Percentiles rank a stretch among this genome's conserved stretches.
Conservation (phyloP, 2,113 vertebrate species). For the Plestiodon gilberti region DNA sequence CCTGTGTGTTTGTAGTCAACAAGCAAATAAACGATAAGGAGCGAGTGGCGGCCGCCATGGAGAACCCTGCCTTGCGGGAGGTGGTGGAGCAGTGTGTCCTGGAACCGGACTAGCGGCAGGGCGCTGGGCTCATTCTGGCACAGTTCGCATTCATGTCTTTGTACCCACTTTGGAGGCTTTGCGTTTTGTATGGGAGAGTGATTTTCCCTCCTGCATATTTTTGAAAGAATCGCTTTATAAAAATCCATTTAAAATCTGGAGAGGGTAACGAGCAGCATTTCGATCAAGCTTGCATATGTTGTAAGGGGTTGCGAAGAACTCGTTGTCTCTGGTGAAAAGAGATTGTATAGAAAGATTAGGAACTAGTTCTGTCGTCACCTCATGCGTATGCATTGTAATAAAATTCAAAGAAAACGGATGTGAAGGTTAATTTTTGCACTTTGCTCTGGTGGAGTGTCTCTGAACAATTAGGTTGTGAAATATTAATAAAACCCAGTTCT, state of each 20-base stretch:
- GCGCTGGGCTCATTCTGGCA: conserved; percentile 33
- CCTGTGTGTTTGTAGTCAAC: conserved; percentile 85
- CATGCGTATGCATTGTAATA: conserved; percentile 58
- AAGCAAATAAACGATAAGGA: conserved; percentile 99
- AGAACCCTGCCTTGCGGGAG: conserved; percentile 92
- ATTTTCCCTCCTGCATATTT: conserved; percentile 71
- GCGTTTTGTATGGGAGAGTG: conserved; percentile 67
- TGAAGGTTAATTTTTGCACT: conserved; percentile 60
- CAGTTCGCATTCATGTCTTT: conserved; percentile 59
- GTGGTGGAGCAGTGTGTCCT: conserved; percentile 96
- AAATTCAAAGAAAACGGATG: conserved; percentile 48
- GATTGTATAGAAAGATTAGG: conserved; percentile 65
- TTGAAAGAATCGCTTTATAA: conserved; percentile 67
- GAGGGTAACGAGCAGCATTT: conserved; percentile 42
- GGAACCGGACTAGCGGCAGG: conserved; percentile 83
- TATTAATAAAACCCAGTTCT: conserved; percentile 53
- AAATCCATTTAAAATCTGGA: conserved; percentile 55
- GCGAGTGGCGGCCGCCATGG: conserved; percentile 98
- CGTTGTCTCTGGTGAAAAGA: conserved; percentile 64
- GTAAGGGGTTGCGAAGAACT: conserved; percentile 56
- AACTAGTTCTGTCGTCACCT: conserved; percentile 54
- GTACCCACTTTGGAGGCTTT: conserved; percentile 49
- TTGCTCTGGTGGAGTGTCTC: conserved; percentile 43
- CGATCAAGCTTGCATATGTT: background rate
- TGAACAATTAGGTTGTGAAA: conserved; percentile 66